Conservation (phyloP, 1,140 invertebrate genomes). For the Drosophila seguyi region DNA sequence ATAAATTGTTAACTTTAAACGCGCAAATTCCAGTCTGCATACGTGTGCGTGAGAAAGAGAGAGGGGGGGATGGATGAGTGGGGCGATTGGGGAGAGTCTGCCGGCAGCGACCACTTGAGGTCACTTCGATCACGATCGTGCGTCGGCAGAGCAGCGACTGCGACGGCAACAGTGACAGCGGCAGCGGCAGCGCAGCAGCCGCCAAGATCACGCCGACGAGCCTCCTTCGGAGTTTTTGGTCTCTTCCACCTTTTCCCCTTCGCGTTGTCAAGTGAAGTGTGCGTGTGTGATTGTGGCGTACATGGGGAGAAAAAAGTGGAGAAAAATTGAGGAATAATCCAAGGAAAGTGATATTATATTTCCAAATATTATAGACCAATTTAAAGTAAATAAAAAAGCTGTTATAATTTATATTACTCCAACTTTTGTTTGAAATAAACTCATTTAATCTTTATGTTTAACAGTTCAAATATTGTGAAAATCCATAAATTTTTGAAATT, state of each 20-base stretch:
- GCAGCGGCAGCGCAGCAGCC: slow-evolving; percentile 38
- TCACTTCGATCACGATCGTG: slow-evolving; percentile 78
- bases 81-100: slow-evolving; percentile 12
- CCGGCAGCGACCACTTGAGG: slow-evolving; percentile 65
- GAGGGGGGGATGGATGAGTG: slow-evolving; percentile 6
- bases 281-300: slow-evolving; percentile 15
- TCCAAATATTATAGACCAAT: not conserved
- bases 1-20: slow-evolving; percentile 81
- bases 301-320: slow-evolving; percentile 25
- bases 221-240: slow-evolving; percentile 64
- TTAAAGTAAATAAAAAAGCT: not conserved
- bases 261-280: slow-evolving; percentile 56
- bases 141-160: slow-evolving; percentile 47
- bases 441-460: not conserved
- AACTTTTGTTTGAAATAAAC: not conserved
- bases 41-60: slow-evolving; percentile 10
- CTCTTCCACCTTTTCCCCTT: slow-evolving; percentile 19
- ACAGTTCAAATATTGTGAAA: not conserved
- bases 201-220: slow-evolving; percentile 60
- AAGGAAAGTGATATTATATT: not conserved
- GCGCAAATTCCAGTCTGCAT: slow-evolving; percentile 71
- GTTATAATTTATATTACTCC: too few species aligned
- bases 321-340: not conserved
- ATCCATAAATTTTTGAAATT: not conserved
- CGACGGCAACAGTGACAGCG: not conserved